These are phyloP conservation scores for Melinaea menophilus DNA, from an alignment of 2,888 invertebrate genomes.

Conservation along the genomic window DNA sequence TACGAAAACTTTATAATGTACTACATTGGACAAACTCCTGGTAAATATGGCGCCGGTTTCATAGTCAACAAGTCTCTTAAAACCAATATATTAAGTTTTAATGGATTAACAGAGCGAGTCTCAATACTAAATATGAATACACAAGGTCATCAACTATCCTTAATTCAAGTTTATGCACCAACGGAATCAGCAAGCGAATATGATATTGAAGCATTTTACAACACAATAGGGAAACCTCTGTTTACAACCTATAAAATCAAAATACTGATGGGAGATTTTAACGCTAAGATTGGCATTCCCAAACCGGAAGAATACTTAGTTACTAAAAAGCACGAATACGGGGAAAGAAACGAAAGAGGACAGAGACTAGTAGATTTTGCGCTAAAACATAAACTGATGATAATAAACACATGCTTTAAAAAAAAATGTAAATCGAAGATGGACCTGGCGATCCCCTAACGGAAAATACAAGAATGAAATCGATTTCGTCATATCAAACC, in stretches of 20 bases:
- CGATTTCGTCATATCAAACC: constrained; percentile 19
- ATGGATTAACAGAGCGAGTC: constrained; percentile 33
- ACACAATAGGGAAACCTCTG: constrained; percentile 19
- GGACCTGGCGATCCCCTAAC: constrained; percentile 34
- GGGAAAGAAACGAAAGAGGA: constrained; percentile 33
- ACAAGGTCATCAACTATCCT: constrained; percentile 9
- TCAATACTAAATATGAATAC: constrained; percentile 30
- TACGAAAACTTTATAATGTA: constrained; percentile 29
- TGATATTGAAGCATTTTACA: constrained; percentile 28
- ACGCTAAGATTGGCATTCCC: constrained; percentile 15
- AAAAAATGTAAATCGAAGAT: constrained; percentile 24
- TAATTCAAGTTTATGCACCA: constrained; percentile 34
- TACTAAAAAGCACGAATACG: too few species aligned
- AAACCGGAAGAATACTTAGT: too few species aligned
- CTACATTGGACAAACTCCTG: constrained; percentile 23
- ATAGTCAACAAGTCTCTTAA: constrained; percentile 30
- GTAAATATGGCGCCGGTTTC: constrained; percentile 34
- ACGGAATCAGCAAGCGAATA: constrained; percentile 27
- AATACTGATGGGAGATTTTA: constrained; percentile 27
- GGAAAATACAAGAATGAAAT: constrained; percentile 20
- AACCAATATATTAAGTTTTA: constrained; percentile 27
- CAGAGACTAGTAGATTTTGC: constrained; percentile 34
- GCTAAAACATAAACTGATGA: constrained; percentile 30
- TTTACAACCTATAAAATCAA: constrained; percentile 18
- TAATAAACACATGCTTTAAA: constrained; percentile 31